Base-by-base conservation (phyloP, 2,888 invertebrate genomes). In the Apoda limacodes region DNA sequence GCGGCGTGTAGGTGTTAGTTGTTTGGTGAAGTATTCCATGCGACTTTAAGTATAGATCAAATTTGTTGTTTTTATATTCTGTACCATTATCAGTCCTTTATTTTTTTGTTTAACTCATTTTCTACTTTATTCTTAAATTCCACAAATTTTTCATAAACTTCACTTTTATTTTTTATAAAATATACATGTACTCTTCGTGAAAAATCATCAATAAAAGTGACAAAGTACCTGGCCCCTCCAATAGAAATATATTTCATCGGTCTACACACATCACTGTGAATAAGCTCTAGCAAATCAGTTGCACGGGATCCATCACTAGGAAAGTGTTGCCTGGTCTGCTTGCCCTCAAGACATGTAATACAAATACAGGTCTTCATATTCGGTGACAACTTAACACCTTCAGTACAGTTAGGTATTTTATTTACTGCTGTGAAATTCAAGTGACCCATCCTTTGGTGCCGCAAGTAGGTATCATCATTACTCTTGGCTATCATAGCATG, bases 1-100 rank as follows among this genome's bases (percentile, higher is more conserved):
- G 37, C 1, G 50, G 51, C 2, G 39, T 48, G 22, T 52, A 43
- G 1, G 55, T 40, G 11, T 43, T 39, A 1, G 48, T 40, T 1
- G 36, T 34, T 30, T 47, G 34, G 27, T 49, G 46, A 2, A 24
- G 13, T 2, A 53, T 58, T 10, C 52, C 54, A 28, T n/a, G 9
- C 5, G 22, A 32, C 2, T 5, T 30, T 9, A 39, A 30, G 6
- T 9, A 43, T 5, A 11, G 21, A 3, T 28, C 20, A 36, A 43
- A 36, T 1, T 36, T 23, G 9, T 12, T 36, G 10, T 32, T 41
- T 3, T 22, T 9, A 32, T 38, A 43, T 26, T 41, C 36, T 22
- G 11, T 29, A 5, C 41, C 44, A 33, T 39, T 34, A 17, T 40
- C 34, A 10, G 34, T 14, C 1, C 37, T 40, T 38, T 19, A 40